Conservation (phyloP, 2,888 invertebrate species). For the Pogonocherus hispidulus region DNA sequence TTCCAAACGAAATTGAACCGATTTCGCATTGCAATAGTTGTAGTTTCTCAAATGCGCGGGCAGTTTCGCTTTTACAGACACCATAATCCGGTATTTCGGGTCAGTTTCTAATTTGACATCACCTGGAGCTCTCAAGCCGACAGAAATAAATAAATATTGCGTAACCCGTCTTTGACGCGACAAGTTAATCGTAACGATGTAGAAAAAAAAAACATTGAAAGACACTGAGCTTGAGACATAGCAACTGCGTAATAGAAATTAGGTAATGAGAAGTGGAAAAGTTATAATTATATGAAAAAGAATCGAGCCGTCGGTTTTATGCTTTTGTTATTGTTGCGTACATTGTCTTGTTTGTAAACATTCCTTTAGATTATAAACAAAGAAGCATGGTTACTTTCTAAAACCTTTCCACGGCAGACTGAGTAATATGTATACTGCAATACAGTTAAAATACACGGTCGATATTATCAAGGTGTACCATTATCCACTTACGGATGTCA, state of each 20-base stretch:
- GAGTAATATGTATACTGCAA: slow-evolving; percentile 28
- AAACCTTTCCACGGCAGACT: slow-evolving; percentile 30
- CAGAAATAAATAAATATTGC: slow-evolving; percentile 6
- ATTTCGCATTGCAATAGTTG: neutral
- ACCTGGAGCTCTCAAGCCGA: neutral
- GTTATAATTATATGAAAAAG: slow-evolving; percentile 14
- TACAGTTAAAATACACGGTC: neutral
- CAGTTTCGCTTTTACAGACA: neutral
- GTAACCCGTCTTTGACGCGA: neutral
- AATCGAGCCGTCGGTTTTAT: slow-evolving; percentile 10
- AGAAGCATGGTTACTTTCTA: slow-evolving; percentile 32
- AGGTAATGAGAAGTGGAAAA: slow-evolving; percentile 17
- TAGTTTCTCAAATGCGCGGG: neutral
- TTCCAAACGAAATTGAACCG: neutral
- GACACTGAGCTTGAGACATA: slow-evolving; percentile 3
- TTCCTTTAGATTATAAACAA: slow-evolving; percentile 30
- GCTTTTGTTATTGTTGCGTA: slow-evolving; percentile 23
- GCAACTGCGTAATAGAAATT: slow-evolving; percentile 1
- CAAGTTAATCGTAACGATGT: slow-evolving; percentile 13
- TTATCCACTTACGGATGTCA: slow-evolving; percentile 25
- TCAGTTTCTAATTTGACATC: slow-evolving; percentile 8
- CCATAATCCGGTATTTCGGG: neutral
- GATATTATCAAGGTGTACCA: slow-evolving; percentile 7
- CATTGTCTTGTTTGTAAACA: slow-evolving; percentile 30
- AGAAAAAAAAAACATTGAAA: neutral